Conservation (phyloP, 2,113 vertebrate genomes). For the Arothron firmamentum region DNA sequence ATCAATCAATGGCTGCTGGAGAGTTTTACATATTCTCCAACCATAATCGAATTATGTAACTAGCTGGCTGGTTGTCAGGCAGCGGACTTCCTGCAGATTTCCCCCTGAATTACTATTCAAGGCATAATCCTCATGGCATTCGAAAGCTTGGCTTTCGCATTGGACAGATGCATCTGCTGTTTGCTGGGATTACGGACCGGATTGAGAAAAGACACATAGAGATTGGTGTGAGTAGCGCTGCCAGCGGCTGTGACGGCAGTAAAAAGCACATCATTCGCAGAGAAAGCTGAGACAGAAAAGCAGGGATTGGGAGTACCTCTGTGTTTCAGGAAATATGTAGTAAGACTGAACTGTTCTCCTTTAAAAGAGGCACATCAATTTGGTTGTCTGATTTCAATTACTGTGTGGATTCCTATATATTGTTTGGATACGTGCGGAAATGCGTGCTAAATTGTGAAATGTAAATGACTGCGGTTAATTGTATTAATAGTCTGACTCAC, state of each 20-base stretch:
- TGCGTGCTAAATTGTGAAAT: neutral
- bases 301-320: constrained; percentile 6
- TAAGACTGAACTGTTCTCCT: neutral
- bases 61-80: constrained; percentile 49
- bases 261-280: constrained; percentile 22
- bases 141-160: constrained; percentile 49
- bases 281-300: constrained; percentile 4
- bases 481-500: constrained; percentile 79
- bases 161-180: constrained; percentile 62
- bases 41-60: constrained; percentile 62
- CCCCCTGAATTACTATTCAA: constrained; percentile 50
- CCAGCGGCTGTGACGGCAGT: constrained; percentile 21
- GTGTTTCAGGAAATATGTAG: neutral
- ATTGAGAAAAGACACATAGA: constrained; percentile 58
- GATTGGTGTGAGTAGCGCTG: constrained; percentile 25
- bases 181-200: constrained; percentile 62
- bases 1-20: neutral
- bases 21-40: constrained; percentile 42
- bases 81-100: constrained; percentile 53
- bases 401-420: neutral
- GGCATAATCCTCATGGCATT: constrained; percentile 64
- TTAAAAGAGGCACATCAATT: neutral
- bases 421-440: neutral
- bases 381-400: neutral
- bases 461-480: neutral